phyloP scores from a whole-genome alignment of 1,140 invertebrate species.

The Chlorops oryzae region DNA sequence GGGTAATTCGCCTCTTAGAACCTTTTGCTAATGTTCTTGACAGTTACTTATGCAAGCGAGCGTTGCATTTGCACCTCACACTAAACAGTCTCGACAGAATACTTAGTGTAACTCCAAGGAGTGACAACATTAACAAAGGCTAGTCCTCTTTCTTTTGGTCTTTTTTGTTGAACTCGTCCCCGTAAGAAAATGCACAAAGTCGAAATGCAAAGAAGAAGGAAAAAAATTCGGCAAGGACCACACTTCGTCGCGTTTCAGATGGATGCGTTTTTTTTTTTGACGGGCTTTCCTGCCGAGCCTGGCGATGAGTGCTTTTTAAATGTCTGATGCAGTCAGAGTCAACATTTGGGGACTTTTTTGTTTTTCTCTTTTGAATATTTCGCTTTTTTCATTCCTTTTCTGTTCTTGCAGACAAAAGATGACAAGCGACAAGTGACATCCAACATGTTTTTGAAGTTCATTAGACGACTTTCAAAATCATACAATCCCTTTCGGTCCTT shows the following conservation, averaged over 20 bases:
- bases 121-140: too few relatives aligned
- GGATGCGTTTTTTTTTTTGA: slow-evolving; percentile 14
- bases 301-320: slow-evolving; percentile 45
- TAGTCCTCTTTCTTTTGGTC: too few relatives aligned
- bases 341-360: background rate
- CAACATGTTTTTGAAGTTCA: slow-evolving; percentile 47
- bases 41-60: too few relatives aligned
- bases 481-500: too few relatives aligned
- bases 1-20: too few relatives aligned
- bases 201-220: background rate
- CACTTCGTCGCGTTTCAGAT: slow-evolving; percentile 15
- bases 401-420: slow-evolving; percentile 41
- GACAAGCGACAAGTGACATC: slow-evolving; percentile 23
- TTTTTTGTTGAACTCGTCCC: too few relatives aligned
- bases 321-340: slow-evolving; percentile 35
- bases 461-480: slow-evolving; percentile 41
- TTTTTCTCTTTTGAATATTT: background rate
- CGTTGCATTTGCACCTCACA: too few relatives aligned
- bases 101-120: too few relatives aligned
- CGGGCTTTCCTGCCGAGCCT: slow-evolving; percentile 14
- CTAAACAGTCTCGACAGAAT: too few relatives aligned
- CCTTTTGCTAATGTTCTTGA: too few relatives aligned
- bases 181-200: too few relatives aligned
- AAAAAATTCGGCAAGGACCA: background rate
- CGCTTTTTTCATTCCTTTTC: background rate